Conservation (phyloP, 2,113 vertebrate genomes). For the Elephas maximus region DNA sequence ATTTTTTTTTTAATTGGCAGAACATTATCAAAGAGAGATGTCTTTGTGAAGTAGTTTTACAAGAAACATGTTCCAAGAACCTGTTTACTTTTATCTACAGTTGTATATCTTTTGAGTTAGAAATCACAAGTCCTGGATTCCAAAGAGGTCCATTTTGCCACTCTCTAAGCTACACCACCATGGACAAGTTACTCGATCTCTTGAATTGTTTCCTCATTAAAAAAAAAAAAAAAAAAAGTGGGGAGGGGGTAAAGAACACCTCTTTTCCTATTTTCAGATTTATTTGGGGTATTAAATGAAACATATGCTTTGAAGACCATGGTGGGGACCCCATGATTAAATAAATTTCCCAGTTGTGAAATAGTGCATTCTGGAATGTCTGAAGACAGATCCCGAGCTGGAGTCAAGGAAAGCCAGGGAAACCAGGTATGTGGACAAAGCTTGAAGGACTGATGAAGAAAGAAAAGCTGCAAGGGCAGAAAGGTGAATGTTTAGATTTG, state of each 20-base stretch:
- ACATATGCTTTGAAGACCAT: neutral
- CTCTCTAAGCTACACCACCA: neutral
- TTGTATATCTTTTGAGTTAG: neutral
- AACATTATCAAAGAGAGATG: neutral
- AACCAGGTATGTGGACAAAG: neutral
- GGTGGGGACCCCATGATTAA: neutral
- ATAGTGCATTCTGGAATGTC: neutral
- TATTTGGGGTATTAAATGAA: constrained; percentile 30
- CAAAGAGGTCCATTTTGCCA: neutral
- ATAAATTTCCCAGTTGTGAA: neutral
- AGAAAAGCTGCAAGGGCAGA: neutral
- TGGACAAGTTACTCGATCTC: neutral
- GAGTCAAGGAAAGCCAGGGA: neutral
- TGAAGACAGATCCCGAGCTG: neutral
- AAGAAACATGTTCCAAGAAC: neutral
- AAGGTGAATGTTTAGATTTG: neutral
- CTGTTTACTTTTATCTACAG: neutral
- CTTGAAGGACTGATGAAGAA: neutral
- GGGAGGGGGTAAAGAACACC: neutral
- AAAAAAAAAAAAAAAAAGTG: neutral
- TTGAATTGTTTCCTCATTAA: constrained; percentile 23
- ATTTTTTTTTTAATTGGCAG: neutral
- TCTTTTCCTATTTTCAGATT: neutral
- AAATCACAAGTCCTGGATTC: neutral
- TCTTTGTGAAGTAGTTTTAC: neutral